Conservation (phyloP, 2,797 vertebrate genomes). For the Neosalanx taihuensis region DNA sequence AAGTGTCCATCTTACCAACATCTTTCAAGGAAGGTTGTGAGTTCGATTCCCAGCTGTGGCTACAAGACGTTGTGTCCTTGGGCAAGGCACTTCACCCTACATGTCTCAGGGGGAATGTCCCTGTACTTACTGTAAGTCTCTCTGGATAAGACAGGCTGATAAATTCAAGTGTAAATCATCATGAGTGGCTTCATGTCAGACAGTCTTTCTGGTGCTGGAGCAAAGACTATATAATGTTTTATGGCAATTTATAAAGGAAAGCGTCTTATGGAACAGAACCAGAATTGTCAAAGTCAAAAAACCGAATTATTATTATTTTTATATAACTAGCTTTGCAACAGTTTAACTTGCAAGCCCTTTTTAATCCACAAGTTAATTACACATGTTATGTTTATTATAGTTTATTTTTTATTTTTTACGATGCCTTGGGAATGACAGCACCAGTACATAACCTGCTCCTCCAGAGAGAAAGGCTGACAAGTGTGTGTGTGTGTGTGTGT, state of each 20-base stretch:
- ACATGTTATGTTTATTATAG: neutral
- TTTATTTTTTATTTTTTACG: neutral
- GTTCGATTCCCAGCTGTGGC: no score
- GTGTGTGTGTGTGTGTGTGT: slow-evolving; percentile 13
- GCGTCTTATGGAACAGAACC: neutral
- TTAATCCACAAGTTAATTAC: no score
- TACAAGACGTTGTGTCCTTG: no score
- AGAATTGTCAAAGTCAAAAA: neutral
- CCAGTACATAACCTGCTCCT: neutral
- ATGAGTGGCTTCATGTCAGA: no score
- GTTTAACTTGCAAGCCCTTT: no score
- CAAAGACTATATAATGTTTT: neutral
- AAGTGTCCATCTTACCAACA: neutral
- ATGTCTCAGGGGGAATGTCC: no score
- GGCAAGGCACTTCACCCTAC: no score
- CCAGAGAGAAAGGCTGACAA: neutral
- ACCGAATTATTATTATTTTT: neutral
- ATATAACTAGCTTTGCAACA: no score
- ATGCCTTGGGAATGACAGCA: neutral
- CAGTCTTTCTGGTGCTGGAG: no score
- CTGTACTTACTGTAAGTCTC: no score
- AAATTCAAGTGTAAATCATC: no score
- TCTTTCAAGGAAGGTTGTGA: neutral
- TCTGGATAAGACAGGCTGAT: no score
- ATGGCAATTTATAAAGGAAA: neutral